Conservation (phyloP, 2,888 invertebrate species). For the Tineola bisselliella region DNA sequence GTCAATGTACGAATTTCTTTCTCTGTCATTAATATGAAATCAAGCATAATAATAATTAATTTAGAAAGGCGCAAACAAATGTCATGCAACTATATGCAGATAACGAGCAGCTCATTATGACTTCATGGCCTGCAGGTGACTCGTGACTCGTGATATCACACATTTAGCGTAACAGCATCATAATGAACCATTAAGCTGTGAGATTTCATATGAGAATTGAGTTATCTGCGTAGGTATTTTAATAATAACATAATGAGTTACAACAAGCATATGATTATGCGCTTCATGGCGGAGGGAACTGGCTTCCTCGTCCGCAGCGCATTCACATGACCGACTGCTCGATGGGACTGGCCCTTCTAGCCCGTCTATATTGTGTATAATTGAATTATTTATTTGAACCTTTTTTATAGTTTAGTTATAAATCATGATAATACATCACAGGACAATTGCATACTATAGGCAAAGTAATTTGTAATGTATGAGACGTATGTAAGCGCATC, state of each 20-base stretch:
- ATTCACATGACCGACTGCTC: conserved; percentile 20
- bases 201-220: background rate
- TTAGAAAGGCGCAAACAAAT: background rate
- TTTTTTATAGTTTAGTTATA: too few species aligned
- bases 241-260: conserved; percentile 9
- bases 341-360: background rate
- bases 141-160: background rate
- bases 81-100: background rate
- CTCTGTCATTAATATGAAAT: background rate
- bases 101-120: background rate
- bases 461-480: too few species aligned
- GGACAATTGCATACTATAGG: too few species aligned
- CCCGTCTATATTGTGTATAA: background rate
- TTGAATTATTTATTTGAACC: background rate
- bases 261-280: conserved; percentile 26
- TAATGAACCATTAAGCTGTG: background rate
- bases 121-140: background rate
- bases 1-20: background rate
- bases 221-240: background rate
- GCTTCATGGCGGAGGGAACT: conserved; percentile 20
- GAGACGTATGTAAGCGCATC: too few species aligned
- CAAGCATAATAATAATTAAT: background rate
- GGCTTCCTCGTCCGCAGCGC: conserved; percentile 20
- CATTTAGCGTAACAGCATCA: background rate
- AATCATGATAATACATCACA: too few species aligned